Conservation (phyloP, 2,888 invertebrate species). For the Cantharis nigra region DNA sequence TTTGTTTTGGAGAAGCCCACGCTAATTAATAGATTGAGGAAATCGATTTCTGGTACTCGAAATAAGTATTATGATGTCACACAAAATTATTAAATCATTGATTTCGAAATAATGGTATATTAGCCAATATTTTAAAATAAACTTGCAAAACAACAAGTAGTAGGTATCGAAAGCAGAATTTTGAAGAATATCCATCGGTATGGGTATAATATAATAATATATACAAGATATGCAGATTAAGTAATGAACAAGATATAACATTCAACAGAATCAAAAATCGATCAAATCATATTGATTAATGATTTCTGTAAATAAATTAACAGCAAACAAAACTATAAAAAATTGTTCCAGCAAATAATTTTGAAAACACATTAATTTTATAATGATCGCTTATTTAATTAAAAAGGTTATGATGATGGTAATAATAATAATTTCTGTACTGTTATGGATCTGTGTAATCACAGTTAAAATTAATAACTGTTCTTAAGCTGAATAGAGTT, state of each 20-base stretch:
- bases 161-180: neutral
- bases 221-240: neutral
- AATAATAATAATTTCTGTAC: neutral
- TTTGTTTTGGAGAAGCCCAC: neutral
- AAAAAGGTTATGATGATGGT: neutral
- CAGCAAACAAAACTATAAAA: neutral
- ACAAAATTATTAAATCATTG: neutral
- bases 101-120: neutral
- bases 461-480: neutral
- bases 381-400: neutral
- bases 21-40: neutral
- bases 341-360: neutral
- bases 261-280: neutral
- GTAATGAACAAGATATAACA: neutral
- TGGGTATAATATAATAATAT: neutral
- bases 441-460: neutral
- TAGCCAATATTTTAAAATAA: neutral
- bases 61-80: neutral
- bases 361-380: neutral
- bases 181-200: neutral
- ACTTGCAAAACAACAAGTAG: neutral
- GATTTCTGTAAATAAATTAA: slow-evolving; percentile 3
- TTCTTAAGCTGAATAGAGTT: neutral
- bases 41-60: neutral
- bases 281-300: neutral